Conservation (phyloP, 2,113 vertebrate genomes). For the Trochalopteron elliotii region DNA sequence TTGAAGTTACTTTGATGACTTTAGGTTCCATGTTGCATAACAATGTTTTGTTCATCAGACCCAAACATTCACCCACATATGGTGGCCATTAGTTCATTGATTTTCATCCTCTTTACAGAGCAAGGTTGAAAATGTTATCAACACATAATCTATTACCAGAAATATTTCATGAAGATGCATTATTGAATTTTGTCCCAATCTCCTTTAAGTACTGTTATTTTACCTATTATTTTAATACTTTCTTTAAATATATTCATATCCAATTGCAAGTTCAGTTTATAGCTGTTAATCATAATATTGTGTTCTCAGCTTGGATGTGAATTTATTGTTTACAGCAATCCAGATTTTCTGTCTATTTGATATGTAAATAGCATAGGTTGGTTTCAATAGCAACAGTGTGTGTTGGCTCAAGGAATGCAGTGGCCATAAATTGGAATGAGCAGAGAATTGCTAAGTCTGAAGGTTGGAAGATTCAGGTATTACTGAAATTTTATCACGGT, state of each 20-base stretch:
- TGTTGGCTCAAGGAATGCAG: background rate
- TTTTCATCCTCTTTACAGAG: background rate
- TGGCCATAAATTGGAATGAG: fast-evolving
- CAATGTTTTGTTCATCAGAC: background rate
- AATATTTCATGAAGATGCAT: background rate
- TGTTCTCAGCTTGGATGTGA: background rate
- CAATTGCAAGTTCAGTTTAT: background rate
- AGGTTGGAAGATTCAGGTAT: background rate
- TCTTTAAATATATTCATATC: background rate
- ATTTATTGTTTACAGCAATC: background rate
- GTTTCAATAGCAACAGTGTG: background rate
- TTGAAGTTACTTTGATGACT: background rate
- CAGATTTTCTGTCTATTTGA: background rate
- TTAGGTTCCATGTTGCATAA: background rate
- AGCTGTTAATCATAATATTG: background rate
- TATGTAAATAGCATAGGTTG: background rate
- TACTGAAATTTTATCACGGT: background rate
- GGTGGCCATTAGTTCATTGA: background rate
- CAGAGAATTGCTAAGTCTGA: background rate
- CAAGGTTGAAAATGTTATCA: background rate
- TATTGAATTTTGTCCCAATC: background rate
- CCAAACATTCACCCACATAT: background rate
- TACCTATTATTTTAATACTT: background rate
- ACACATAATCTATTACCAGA: background rate
- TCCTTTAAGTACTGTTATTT: background rate